Evolutionary conservation across 2,797 vertebrate species (phyloP).

Genomic region (Siniperca scherzeri): DNA sequence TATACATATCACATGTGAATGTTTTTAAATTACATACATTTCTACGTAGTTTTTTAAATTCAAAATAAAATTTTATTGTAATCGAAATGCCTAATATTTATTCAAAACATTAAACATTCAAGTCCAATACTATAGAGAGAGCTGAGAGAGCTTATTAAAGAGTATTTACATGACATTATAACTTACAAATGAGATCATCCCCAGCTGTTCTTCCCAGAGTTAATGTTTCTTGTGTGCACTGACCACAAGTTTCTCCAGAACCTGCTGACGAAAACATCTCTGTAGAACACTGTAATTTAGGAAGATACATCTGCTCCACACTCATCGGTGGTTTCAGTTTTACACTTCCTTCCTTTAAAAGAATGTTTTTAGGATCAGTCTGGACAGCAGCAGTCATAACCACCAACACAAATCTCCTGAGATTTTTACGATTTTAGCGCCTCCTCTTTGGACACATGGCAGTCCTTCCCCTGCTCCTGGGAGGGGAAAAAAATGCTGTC

Average conservation of each 20-base stretch:
- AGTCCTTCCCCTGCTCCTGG: constrained; percentile 87
- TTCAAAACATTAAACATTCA: constrained; percentile 22
- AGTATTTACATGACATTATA: constrained; percentile 59
- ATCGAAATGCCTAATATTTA: constrained; percentile 25
- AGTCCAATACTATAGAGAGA: not conserved
- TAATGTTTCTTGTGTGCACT: constrained; percentile 19
- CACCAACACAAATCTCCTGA: constrained; percentile 16
- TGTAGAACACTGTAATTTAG: constrained; percentile 2
- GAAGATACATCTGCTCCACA: constrained; percentile 11
- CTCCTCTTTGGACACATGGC: constrained; percentile 85
- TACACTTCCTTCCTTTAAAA: constrained; percentile 3
- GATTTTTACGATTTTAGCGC: constrained; percentile 45
- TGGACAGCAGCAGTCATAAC: not conserved
- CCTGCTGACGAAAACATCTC: constrained; percentile 24
- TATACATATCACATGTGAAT: constrained; percentile 4
- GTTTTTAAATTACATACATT: constrained; percentile 14
- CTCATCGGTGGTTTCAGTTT: constrained; percentile 27
- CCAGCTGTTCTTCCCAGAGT: constrained; percentile 33
- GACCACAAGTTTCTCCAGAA: constrained; percentile 23
- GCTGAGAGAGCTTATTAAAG: constrained; percentile 23
- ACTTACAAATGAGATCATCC: constrained; percentile 40
- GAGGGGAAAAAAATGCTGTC: constrained; percentile 80
- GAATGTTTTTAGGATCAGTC: constrained; percentile 15
- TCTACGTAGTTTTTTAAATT: constrained; percentile 26
- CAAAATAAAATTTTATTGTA: constrained; percentile 46